A percentile compares a stretch with the other conserved stretches of the same genome.
Evolutionary conservation across 2,797 vertebrate species (phyloP).

Genomic region (Sarcophilus harrisii): DNA sequence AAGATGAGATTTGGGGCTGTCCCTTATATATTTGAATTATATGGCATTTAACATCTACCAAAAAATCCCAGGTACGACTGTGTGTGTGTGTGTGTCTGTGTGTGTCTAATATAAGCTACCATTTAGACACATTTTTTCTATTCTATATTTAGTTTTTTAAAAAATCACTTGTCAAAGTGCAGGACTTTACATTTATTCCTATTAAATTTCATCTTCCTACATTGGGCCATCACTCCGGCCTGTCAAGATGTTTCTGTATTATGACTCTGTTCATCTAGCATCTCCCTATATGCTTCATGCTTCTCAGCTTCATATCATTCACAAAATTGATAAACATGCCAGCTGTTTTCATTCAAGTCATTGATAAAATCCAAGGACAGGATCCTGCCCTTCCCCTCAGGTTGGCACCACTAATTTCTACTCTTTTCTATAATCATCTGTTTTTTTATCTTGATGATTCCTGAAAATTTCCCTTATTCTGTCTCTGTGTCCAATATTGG

Average conservation of each 20-base stretch:
- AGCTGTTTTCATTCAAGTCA: not conserved
- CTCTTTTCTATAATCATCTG: not conserved
- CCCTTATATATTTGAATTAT: not conserved
- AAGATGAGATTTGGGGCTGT: not conserved
- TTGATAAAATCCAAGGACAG: not conserved
- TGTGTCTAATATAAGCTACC: not conserved
- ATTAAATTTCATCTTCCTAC: not conserved
- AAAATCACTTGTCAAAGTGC: not conserved
- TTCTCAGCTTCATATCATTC: not conserved
- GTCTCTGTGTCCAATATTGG: not conserved
- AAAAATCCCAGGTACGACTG: not conserved
- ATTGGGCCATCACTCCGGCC: not conserved
- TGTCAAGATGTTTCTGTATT: not conserved
- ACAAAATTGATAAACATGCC: not conserved
- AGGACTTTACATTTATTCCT: not conserved
- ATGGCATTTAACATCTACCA: not conserved
- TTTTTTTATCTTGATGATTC: not conserved
- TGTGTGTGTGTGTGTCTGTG: no score
- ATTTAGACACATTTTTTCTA: not conserved
- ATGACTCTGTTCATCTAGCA: not conserved
- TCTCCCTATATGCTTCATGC: not conserved
- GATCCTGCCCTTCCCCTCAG: not conserved
- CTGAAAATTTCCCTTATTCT: not conserved
- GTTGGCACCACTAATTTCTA: not conserved
- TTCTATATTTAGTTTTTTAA: not conserved